Conservation (phyloP, 2,113 vertebrate species). For the Elachura formosa region DNA sequence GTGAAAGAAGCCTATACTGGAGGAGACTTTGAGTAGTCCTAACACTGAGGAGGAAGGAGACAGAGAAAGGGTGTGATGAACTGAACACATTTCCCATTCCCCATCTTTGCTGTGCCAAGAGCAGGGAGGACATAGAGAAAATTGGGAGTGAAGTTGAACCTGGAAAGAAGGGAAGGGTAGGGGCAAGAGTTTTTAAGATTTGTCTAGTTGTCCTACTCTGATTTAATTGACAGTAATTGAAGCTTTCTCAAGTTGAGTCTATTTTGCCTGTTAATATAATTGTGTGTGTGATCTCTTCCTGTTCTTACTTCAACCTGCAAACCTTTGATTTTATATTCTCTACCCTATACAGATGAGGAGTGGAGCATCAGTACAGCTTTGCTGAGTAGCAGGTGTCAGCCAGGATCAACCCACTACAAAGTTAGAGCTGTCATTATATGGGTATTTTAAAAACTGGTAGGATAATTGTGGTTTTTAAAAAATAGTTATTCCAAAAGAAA, state of each 20-base stretch:
- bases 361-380: neutral
- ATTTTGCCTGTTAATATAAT: neutral
- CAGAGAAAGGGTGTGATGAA: neutral
- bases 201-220: neutral
- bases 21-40: neutral
- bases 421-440: neutral
- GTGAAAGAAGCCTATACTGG: neutral
- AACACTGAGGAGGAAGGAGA: neutral
- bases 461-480: neutral
- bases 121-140: fast-evolving
- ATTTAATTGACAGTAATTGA: neutral
- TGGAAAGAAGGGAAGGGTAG: neutral
- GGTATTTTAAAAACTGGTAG: neutral
- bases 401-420: neutral
- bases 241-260: neutral
- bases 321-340: neutral
- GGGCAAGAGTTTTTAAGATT: neutral
- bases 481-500: neutral
- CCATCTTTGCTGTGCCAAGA: neutral
- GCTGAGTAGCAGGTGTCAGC: neutral
- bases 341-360: neutral
- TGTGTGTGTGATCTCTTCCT: neutral
- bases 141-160: neutral
- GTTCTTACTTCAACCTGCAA: neutral
- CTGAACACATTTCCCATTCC: neutral